Evolutionary conservation across 1,140 invertebrate species (phyloP).

Genomic region (Cheumatopsyche charites): DNA sequence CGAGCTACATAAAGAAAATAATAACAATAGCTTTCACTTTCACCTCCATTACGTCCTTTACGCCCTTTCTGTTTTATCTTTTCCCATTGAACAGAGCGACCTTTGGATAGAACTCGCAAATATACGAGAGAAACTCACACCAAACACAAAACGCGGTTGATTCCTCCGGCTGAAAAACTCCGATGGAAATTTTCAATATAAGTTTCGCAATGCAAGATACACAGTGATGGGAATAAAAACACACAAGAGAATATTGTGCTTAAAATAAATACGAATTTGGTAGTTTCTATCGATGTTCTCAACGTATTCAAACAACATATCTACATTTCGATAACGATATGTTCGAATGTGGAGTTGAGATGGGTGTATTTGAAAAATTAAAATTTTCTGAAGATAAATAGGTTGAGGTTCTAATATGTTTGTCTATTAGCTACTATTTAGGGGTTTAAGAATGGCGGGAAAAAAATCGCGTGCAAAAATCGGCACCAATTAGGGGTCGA

Average conservation of each 20-base stretch:
- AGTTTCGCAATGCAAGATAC: neutral
- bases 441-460: no score
- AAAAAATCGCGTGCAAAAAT: constrained; percentile 13
- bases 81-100: constrained; percentile 30
- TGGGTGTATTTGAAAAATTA: no score
- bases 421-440: no score
- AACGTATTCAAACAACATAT: no score
- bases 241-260: no score
- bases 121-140: neutral
- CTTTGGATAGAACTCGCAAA: neutral
- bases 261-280: no score
- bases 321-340: no score
- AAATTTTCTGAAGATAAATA: no score
- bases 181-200: no score
- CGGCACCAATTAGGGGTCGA: constrained; percentile 5
- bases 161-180: neutral
- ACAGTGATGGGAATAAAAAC: neutral
- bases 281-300: no score
- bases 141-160: neutral
- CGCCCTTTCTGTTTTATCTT: constrained; percentile 36
- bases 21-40: constrained; percentile 37
- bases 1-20: constrained; percentile 33
- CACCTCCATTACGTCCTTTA: constrained; percentile 35
- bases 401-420: no score
- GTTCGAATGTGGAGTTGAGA: no score